Conservation (phyloP, 1,140 invertebrate genomes). For the Cotesia typhae region DNA sequence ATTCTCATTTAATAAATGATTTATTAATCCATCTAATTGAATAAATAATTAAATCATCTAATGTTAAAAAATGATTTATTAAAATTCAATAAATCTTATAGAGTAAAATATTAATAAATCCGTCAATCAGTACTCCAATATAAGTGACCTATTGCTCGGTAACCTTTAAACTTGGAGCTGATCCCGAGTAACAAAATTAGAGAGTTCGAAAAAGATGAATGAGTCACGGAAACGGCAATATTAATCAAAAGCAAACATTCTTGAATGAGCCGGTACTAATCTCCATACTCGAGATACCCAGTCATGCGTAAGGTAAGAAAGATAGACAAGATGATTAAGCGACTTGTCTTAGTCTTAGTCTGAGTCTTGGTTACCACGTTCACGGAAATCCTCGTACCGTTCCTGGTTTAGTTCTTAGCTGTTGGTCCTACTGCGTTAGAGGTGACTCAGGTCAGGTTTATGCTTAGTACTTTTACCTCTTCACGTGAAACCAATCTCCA, state of each 20-base stretch:
- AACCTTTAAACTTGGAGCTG: too few species aligned
- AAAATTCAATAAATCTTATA: too few species aligned
- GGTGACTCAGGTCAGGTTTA: constrained; percentile 13
- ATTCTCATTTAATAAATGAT: too few species aligned
- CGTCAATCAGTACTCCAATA: too few species aligned
- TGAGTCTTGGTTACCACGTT: constrained; percentile 18
- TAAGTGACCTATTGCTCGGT: too few species aligned
- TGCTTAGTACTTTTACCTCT: neutral
- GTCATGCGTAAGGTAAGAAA: constrained; percentile 31
- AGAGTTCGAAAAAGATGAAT: constrained; percentile 19
- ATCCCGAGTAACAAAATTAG: too few species aligned
- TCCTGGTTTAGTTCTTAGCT: neutral
- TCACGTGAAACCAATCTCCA: neutral
- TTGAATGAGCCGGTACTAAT: constrained; percentile 23
- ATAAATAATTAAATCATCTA: too few species aligned
- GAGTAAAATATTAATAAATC: too few species aligned
- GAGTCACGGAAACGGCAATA: constrained; percentile 10
- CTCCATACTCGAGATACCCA: constrained; percentile 29
- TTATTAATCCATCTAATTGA: too few species aligned
- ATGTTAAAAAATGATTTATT: too few species aligned
- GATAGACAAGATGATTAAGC: constrained; percentile 31
- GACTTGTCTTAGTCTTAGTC: constrained; percentile 4
- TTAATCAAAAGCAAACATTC: constrained; percentile 19
- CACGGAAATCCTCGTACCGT: constrained; percentile 18
- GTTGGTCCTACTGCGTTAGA: neutral